Percentiles rank a stretch among this genome's conserved stretches.
Evolutionary conservation across 1,140 invertebrate genomes (phyloP).

Genomic region (Drosophila sturtevanti): DNA sequence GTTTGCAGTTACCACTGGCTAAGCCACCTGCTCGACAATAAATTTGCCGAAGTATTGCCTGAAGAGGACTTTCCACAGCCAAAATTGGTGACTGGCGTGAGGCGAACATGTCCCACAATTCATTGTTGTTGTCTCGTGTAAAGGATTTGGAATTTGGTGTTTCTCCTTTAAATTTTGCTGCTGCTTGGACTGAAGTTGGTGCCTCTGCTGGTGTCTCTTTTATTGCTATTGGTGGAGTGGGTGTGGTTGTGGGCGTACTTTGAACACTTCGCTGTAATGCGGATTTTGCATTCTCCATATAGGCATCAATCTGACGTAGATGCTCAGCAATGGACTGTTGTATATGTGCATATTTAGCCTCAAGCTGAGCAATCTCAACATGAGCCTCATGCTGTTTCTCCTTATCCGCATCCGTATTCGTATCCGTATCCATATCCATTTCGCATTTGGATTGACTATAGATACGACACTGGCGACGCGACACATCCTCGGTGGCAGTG

Average conservation of each 20-base stretch:
- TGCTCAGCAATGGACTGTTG: slow-evolving; percentile 81
- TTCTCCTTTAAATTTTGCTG: too few relatives aligned
- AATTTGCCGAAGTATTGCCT: slow-evolving; percentile 69
- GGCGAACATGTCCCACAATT: slow-evolving; percentile 65
- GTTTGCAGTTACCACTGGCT: slow-evolving; percentile 23
- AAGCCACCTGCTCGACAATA: slow-evolving; percentile 61
- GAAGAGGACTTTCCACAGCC: slow-evolving; percentile 64
- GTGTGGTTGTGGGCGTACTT: slow-evolving; percentile 22
- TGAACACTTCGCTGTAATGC: slow-evolving; percentile 67
- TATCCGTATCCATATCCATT: slow-evolving; percentile 17
- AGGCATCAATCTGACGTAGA: slow-evolving; percentile 74
- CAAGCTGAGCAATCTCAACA: slow-evolving; percentile 69
- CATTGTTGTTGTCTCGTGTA: slow-evolving; percentile 17
- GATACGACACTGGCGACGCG: slow-evolving; percentile 52
- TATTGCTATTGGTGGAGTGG: slow-evolving; percentile 11
- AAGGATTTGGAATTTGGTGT: not conserved
- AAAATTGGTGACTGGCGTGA: slow-evolving; percentile 62
- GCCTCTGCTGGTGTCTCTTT: not conserved
- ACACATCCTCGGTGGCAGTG: slow-evolving; percentile 13
- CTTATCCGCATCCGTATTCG: slow-evolving; percentile 8
- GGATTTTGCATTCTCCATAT: slow-evolving; percentile 77
- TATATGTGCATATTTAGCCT: slow-evolving; percentile 76
- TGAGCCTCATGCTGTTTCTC: slow-evolving; percentile 59
- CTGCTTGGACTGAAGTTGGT: not conserved
- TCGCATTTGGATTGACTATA: slow-evolving; percentile 7